Percentiles rank a stretch among this genome's conserved stretches.
Evolutionary conservation across 2,797 vertebrate genomes (phyloP).

Genomic region (Nothura maculosa): DNA sequence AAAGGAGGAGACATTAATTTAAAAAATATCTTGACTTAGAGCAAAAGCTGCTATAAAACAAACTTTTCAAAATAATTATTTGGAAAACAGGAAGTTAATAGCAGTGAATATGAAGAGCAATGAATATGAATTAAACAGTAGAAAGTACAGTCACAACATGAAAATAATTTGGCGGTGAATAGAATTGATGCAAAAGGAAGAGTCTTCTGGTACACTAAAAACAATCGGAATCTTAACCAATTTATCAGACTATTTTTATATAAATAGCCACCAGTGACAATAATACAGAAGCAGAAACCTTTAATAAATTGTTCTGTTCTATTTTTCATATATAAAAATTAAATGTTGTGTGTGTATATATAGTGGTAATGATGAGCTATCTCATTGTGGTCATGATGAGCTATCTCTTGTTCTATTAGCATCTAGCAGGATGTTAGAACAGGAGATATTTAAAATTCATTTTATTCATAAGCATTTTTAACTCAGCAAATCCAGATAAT

Average conservation of each 20-base stretch:
- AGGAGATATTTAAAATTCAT: not conserved
- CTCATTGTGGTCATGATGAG: not conserved
- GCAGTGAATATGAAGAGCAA: not conserved
- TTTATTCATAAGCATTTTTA: not conserved
- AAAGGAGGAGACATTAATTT: constrained; percentile 4
- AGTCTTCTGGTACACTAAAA: not conserved
- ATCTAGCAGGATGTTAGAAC: not conserved
- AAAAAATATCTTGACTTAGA: not conserved
- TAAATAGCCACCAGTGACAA: not conserved
- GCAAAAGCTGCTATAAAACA: not conserved
- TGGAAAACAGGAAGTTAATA: constrained; percentile 39
- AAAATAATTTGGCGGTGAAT: not conserved
- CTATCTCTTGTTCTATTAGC: not conserved
- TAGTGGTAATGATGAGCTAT: not conserved
- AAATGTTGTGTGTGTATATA: not conserved
- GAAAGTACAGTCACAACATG: not conserved
- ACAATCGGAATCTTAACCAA: not conserved
- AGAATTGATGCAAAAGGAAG: not conserved
- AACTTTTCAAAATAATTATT: constrained; percentile 19
- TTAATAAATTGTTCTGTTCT: not conserved
- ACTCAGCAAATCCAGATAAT: not conserved
- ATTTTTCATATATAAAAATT: not conserved
- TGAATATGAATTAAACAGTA: constrained; percentile 10
- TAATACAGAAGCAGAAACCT: not conserved
- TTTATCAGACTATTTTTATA: not conserved